phyloP scores from a whole-genome alignment of 2,888 invertebrate genomes.

The Papilio elwesi region DNA sequence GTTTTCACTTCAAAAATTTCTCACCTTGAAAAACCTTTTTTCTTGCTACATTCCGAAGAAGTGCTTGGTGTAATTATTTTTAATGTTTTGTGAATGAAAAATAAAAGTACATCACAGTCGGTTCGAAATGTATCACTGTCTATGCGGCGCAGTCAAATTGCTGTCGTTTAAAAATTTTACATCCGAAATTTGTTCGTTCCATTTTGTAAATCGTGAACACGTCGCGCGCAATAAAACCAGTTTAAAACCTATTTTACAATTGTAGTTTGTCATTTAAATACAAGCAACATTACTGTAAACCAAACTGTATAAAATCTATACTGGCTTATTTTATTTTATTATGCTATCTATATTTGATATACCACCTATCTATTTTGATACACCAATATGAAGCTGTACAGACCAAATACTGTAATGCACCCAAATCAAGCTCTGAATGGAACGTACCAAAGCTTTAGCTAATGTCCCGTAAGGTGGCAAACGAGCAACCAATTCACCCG shows the following conservation, averaged over 20 bases:
- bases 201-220: conserved; percentile 11
- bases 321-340: too few species aligned
- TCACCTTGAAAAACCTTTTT: too few species aligned
- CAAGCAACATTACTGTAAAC: neutral
- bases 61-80: neutral
- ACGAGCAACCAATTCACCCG: too few species aligned
- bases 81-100: neutral
- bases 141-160: conserved; percentile 18
- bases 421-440: too few species aligned
- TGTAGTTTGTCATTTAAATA: conserved; percentile 3
- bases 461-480: too few species aligned
- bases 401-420: too few species aligned
- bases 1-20: too few species aligned
- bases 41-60: neutral
- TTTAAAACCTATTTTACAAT: conserved; percentile 11
- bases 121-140: conserved; percentile 20
- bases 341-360: neutral
- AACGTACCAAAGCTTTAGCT: too few species aligned
- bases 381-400: too few species aligned
- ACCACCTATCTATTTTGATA: too few species aligned
- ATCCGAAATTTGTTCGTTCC: conserved; percentile 5
- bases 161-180: conserved; percentile 19
- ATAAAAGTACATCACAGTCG: conserved; percentile 3
- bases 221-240: conserved; percentile 5
- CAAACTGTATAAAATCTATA: neutral